Evolutionary conservation across 1,140 invertebrate genomes (phyloP).

Genomic region (Elysia chlorotica): DNA sequence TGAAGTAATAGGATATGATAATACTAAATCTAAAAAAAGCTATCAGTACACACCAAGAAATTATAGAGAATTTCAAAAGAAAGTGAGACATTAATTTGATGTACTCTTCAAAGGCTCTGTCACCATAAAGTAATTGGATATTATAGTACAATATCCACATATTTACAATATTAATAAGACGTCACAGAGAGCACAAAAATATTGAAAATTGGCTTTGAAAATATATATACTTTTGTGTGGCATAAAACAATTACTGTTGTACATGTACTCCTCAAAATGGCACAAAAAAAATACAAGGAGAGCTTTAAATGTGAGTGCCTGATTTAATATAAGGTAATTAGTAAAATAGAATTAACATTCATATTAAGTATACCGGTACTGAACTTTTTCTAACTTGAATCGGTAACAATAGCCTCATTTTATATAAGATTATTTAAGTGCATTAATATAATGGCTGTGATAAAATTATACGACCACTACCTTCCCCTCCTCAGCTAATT

Average conservation of each 20-base stretch:
- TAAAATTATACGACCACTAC: conserved; percentile 15
- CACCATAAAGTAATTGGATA: too few relatives aligned
- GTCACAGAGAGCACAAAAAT: neutral
- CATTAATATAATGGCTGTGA: neutral
- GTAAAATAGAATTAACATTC: neutral
- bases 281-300: neutral
- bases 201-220: neutral
- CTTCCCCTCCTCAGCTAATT: conserved; percentile 40
- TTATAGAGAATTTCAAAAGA: neutral
- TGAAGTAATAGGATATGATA: too few relatives aligned
- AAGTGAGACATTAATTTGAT: neutral
- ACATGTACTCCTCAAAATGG: neutral
- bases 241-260: neutral
- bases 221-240: neutral
- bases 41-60: too few relatives aligned
- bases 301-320: neutral
- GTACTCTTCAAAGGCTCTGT: too few relatives aligned
- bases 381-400: too few relatives aligned
- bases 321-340: neutral
- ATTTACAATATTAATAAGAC: neutral
- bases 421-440: neutral
- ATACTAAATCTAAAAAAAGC: too few relatives aligned
- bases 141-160: neutral
- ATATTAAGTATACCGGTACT: too few relatives aligned
- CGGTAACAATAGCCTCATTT: neutral